Conservation (phyloP, 2,888 invertebrate species). For the Oxytorus armatus region DNA sequence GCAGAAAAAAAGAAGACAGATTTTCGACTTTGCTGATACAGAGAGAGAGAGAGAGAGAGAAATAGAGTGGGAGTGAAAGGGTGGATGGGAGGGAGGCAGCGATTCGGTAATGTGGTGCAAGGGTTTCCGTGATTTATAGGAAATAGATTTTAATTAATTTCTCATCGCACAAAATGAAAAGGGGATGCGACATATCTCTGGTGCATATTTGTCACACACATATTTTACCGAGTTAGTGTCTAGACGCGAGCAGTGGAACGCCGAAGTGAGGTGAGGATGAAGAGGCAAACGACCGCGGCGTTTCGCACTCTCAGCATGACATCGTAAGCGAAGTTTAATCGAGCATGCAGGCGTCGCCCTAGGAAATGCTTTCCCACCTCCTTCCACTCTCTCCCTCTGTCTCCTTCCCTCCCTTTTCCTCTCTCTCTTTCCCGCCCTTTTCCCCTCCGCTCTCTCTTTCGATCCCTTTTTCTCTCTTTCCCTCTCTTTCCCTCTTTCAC, state of each 20-base stretch:
- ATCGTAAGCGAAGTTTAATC: conserved; percentile 66
- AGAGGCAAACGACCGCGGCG: conserved; percentile 56
- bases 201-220: conserved; percentile 45
- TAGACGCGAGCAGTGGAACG: conserved; percentile 28
- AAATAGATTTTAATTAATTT: conserved; percentile 63
- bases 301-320: conserved; percentile 61
- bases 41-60: not conserved
- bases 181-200: conserved; percentile 1
- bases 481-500: not conserved
- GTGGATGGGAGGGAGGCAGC: not conserved
- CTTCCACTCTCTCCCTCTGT: not conserved
- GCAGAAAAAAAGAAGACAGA: conserved; percentile 32
- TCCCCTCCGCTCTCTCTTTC: not conserved
- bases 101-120: not conserved
- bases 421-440: not conserved
- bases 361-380: conserved; percentile 53
- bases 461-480: not conserved
- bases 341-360: conserved; percentile 56
- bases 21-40: conserved; percentile 12
- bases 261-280: conserved; percentile 14
- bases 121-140: conserved; percentile 19
- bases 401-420: not conserved
- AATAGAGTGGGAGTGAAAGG: not conserved
- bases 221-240: conserved; percentile 44
- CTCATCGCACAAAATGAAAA: conserved; percentile 32